These are phyloP conservation scores for Synanthedon formicaeformis DNA, from an alignment of 2,888 invertebrate species.

Conservation along the genomic window DNA sequence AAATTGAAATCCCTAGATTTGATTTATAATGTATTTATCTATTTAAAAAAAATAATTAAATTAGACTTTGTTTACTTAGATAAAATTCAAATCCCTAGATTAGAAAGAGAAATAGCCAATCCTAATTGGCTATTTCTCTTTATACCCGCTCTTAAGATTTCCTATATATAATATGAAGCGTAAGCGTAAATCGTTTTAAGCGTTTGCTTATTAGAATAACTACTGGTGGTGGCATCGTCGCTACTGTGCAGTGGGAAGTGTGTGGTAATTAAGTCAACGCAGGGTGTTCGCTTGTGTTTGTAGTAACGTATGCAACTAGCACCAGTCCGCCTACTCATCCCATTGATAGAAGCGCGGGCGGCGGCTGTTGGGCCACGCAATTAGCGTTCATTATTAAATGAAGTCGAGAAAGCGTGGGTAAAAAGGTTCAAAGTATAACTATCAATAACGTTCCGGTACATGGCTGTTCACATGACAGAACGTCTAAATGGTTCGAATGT, in stretches of 20 bases:
- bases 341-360: constrained; percentile 7
- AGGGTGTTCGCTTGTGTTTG: constrained; percentile 12
- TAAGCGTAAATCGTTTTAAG: background rate
- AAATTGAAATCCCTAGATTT: too few species aligned
- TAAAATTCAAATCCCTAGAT: too few species aligned
- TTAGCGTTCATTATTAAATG: constrained; percentile 7
- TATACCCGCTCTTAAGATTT: too few species aligned
- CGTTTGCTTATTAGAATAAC: background rate
- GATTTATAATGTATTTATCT: too few species aligned
- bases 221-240: background rate
- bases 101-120: too few species aligned
- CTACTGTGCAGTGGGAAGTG: constrained; percentile 6
- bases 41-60: too few species aligned
- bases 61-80: too few species aligned
- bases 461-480: too few species aligned
- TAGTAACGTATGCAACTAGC: constrained; percentile 9
- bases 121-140: too few species aligned
- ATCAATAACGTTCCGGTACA: too few species aligned
- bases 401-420: background rate
- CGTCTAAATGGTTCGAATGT: too few species aligned
- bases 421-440: background rate
- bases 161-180: too few species aligned
- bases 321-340: constrained; percentile 12
- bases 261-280: constrained; percentile 16
- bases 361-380: constrained; percentile 8